phyloP scores from a whole-genome alignment of 2,113 vertebrate species.

The Antechinus flavipes region DNA sequence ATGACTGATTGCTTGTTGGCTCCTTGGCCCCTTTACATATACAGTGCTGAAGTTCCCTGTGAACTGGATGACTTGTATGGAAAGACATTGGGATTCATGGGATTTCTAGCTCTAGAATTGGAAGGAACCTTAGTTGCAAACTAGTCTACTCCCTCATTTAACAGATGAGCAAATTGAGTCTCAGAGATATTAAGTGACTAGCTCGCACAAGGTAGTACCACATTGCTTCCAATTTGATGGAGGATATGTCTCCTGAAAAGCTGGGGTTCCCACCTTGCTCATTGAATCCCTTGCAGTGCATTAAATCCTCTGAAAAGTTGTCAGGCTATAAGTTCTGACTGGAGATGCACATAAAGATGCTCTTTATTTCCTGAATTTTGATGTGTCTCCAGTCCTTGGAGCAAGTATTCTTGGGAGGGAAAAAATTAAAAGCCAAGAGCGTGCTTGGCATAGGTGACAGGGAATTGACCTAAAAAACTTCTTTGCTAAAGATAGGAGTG shows the following conservation, averaged over 20 bases:
- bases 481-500: neutral
- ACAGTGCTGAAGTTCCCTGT: too few species aligned
- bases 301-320: neutral
- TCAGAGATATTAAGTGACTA: neutral
- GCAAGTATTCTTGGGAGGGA: conserved; percentile 45
- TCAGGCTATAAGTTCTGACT: neutral
- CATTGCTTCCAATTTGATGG: neutral
- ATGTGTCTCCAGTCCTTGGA: conserved; percentile 54
- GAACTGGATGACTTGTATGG: neutral
- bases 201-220: neutral
- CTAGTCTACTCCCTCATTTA: neutral
- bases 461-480: conserved; percentile 65
- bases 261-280: neutral
- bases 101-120: neutral
- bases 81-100: neutral
- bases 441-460: neutral
- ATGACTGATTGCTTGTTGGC: neutral
- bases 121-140: neutral
- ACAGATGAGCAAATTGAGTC: neutral
- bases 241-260: neutral
- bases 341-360: neutral
- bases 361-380: neutral
- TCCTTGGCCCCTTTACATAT: too few species aligned
- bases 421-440: conserved; percentile 33
- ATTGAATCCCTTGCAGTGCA: neutral